phyloP scores from a whole-genome alignment of 2,113 vertebrate species.

The Siniperca knerii region DNA sequence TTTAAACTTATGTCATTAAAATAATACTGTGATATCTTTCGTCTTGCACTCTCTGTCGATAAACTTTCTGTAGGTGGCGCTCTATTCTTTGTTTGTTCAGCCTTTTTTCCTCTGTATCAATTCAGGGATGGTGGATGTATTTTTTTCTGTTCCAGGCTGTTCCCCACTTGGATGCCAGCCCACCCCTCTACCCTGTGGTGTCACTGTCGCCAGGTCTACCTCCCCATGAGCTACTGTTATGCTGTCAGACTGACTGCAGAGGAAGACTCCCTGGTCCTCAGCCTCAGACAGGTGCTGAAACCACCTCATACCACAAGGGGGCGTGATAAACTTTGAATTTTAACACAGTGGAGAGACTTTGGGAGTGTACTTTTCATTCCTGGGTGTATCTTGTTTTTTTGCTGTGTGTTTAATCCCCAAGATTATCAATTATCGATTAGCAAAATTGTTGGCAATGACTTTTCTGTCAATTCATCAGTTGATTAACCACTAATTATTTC shows the following conservation, averaged over 20 bases:
- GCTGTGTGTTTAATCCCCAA: neutral
- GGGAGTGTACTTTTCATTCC: neutral
- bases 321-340: neutral
- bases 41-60: neutral
- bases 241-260: conserved; percentile 86
- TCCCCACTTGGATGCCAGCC: conserved; percentile 91
- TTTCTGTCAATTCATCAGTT: neutral
- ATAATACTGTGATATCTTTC: neutral
- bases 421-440: neutral
- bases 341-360: neutral
- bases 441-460: too few species aligned
- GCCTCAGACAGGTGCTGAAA: conserved; percentile 91
- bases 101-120: neutral
- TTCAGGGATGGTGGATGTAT: neutral
- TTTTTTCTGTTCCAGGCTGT: conserved; percentile 84
- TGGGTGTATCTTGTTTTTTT: neutral
- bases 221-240: conserved; percentile 98
- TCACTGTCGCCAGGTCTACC: conserved; percentile 97
- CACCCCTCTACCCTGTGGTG: conserved; percentile 96
- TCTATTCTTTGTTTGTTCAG: neutral
- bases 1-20: neutral
- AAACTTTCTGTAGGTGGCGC: neutral
- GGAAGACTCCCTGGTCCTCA: conserved; percentile 89
- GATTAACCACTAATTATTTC: neutral
- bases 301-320: conserved; percentile 42